Evolutionary conservation across 2,888 invertebrate species (phyloP).

Genomic region (Xylocampa areola): DNA sequence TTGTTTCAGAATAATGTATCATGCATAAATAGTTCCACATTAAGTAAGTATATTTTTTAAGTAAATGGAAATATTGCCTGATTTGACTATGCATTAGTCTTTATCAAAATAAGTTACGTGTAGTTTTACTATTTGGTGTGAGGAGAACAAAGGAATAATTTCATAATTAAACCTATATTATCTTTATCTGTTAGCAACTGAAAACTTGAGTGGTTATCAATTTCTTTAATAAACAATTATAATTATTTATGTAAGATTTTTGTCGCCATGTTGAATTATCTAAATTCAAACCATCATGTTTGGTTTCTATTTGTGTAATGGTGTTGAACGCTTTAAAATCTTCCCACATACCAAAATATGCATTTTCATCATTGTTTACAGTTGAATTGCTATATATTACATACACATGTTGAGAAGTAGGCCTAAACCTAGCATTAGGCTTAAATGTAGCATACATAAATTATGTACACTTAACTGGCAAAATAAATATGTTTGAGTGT

Average conservation of each 20-base stretch:
- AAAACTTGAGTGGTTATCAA: too few species aligned
- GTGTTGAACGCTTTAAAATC: background rate
- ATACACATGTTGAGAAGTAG: background rate
- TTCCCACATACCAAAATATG: conserved; percentile 27
- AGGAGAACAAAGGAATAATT: conserved; percentile 34
- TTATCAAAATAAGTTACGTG: too few species aligned
- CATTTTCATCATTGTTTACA: conserved; percentile 47
- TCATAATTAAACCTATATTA: background rate
- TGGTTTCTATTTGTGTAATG: background rate
- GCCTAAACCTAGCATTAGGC: background rate
- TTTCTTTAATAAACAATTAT: too few species aligned
- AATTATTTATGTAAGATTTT: too few species aligned
- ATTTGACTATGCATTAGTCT: background rate
- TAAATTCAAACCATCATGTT: conserved; percentile 3
- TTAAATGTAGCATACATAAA: too few species aligned
- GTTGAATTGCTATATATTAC: conserved; percentile 1
- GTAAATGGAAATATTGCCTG: background rate
- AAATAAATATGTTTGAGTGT: too few species aligned
- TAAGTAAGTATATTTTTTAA: background rate
- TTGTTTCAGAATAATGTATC: conserved; percentile 1
- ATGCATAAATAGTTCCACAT: background rate
- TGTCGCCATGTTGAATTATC: too few species aligned
- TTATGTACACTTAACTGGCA: too few species aligned
- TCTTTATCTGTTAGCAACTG: background rate
- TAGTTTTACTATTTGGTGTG: background rate